These are phyloP conservation scores for Stichopus chloronotus DNA, from an alignment of 35 echinoderm and acorn worm genomes.

Conservation along the genomic window DNA sequence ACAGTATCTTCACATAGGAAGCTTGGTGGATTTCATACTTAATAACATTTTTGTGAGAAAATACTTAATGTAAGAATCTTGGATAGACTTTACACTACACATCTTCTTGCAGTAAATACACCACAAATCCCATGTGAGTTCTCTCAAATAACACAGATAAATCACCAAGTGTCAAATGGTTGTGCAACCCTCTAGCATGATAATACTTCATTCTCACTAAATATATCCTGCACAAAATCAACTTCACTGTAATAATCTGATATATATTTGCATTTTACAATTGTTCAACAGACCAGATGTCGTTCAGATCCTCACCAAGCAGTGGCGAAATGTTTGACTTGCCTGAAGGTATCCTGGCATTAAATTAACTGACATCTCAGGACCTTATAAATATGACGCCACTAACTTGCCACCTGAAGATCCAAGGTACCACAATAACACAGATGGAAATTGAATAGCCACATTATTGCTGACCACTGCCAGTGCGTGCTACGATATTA, in stretches of 20 bases:
- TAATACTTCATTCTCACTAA: no score
- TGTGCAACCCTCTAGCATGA: no score
- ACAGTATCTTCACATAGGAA: no score
- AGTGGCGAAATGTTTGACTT: not conserved
- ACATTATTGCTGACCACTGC: not conserved
- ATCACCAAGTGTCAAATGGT: no score
- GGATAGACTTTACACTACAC: no score
- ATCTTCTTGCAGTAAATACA: no score
- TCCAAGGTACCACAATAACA: not conserved
- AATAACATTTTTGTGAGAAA: no score
- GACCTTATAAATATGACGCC: not conserved
- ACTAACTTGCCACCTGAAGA: not conserved
- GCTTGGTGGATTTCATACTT: no score
- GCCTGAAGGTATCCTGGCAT: not conserved
- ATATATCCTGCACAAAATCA: no score
- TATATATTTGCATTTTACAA: not conserved
- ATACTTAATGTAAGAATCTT: no score
- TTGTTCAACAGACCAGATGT: conserved; percentile 3
- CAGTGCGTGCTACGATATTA: not conserved
- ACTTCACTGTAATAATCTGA: not conserved
- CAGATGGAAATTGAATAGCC: not conserved
- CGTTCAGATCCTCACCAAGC: not conserved
- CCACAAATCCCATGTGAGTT: no score
- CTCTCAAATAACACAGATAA: no score
- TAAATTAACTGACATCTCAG: not conserved